These are phyloP conservation scores for Steatornis caripensis DNA, from an alignment of 2,113 vertebrate genomes.

Conservation along the genomic window DNA sequence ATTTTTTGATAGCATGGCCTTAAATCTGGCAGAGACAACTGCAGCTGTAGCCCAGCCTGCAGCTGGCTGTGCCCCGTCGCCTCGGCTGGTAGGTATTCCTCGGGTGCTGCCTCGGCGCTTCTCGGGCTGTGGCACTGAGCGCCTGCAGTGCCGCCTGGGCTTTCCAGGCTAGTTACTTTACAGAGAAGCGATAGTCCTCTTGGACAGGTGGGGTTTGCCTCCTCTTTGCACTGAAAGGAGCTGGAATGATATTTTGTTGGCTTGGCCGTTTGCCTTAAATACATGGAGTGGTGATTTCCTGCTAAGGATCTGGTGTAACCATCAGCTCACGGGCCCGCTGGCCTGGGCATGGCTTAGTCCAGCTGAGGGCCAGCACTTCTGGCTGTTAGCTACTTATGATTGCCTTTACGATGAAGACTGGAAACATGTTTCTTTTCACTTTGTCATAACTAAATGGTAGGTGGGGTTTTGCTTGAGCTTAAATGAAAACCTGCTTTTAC, in stretches of 20 bases:
- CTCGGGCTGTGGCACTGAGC: neutral
- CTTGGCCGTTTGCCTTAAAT: neutral
- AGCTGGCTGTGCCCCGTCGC: neutral
- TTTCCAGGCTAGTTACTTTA: neutral
- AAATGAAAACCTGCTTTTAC: neutral
- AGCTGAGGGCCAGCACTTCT: neutral
- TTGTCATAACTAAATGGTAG: neutral
- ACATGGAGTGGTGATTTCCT: neutral
- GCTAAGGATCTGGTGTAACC: neutral
- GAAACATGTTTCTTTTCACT: neutral
- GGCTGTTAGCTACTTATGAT: neutral
- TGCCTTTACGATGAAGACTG: neutral
- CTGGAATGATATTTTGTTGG: neutral
- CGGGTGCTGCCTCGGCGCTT: accelerated
- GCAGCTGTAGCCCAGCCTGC: neutral
- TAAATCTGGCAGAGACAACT: neutral
- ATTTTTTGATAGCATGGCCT: neutral
- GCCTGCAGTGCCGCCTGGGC: accelerated
- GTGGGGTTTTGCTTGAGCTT: neutral
- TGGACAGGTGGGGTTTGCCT: neutral
- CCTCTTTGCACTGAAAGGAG: neutral
- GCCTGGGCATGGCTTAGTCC: accelerated
- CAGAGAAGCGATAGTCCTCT: neutral
- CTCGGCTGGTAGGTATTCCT: neutral
- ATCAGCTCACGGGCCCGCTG: neutral